A percentile compares a stretch with the other conserved stretches of the same genome.
Evolutionary conservation across 2,888 invertebrate genomes (phyloP).

Genomic region (Orthosia gracilis): DNA sequence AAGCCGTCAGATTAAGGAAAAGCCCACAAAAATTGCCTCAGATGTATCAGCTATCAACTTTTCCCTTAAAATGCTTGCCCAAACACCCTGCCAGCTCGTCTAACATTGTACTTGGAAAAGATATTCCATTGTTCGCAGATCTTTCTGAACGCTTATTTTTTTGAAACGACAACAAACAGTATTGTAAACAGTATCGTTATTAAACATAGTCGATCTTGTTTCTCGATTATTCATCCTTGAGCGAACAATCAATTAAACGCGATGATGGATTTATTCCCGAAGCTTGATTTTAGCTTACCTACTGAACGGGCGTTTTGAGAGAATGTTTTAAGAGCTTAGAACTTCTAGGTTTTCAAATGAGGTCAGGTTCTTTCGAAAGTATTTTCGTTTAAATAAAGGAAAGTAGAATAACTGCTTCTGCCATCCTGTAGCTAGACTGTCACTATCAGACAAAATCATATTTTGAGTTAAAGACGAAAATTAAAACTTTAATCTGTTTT

Average conservation of each 20-base stretch:
- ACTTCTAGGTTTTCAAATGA: conserved; percentile 44
- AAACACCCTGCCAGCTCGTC: background rate
- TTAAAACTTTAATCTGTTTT: too few species aligned
- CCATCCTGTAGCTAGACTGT: too few species aligned
- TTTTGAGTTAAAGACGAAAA: too few species aligned
- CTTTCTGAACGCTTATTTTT: conserved; percentile 45
- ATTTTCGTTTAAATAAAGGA: conserved; percentile 33
- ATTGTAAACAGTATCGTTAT: conserved; percentile 61
- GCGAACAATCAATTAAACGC: conserved; percentile 78
- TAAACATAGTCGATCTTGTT: conserved; percentile 64
- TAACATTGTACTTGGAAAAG: conserved; percentile 13
- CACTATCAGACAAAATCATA: too few species aligned
- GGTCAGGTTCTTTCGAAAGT: conserved; percentile 34
- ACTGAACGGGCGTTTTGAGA: conserved; percentile 36
- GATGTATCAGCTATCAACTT: too few species aligned
- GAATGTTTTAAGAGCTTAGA: conserved; percentile 47
- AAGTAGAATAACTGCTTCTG: conserved; percentile 1
- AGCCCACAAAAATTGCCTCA: too few species aligned
- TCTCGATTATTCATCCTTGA: conserved; percentile 76
- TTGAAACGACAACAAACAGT: conserved; percentile 59
- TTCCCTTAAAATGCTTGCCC: too few species aligned
- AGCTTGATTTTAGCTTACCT: conserved; percentile 61
- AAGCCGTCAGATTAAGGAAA: too few species aligned
- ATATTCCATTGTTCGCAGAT: conserved; percentile 33
- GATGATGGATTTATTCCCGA: conserved; percentile 78